phyloP scores from a whole-genome alignment of 2,797 vertebrate species.

The Emydoidea blandingii region DNA sequence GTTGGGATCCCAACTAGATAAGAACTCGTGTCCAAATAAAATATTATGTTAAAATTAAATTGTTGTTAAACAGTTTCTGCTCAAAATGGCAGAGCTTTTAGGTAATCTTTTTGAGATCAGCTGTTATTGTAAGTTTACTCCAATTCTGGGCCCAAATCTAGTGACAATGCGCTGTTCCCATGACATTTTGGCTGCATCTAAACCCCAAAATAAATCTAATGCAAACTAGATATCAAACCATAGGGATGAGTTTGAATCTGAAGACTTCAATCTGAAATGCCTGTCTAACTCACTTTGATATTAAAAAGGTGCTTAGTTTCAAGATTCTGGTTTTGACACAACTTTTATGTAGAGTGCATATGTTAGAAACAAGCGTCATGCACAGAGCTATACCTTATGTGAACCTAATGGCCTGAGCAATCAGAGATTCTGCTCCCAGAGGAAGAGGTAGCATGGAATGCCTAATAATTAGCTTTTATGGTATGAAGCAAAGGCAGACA shows the following conservation, averaged over 20 bases:
- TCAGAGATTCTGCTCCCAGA: conserved; percentile 28
- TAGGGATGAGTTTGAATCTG: not conserved
- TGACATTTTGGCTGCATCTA: not conserved
- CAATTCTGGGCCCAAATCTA: not conserved
- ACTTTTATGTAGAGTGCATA: not conserved
- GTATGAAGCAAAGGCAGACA: conserved; percentile 3
- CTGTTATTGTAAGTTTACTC: not conserved
- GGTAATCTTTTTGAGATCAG: not conserved
- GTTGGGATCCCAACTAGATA: not conserved
- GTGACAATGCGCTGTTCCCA: not conserved
- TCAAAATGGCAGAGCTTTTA: not conserved
- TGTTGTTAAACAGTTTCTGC: not conserved
- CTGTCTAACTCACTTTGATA: not conserved
- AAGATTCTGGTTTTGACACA: not conserved
- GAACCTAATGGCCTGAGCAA: not conserved
- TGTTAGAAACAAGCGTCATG: not conserved
- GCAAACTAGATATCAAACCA: not conserved
- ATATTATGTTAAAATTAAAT: not conserved
- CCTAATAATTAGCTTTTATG: conserved; percentile 36
- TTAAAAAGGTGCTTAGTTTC: not conserved
- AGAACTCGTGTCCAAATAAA: not conserved
- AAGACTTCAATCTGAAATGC: not conserved
- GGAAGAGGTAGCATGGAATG: not conserved
- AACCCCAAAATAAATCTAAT: not conserved
- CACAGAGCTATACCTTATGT: fast-evolving